Base-by-base conservation (phyloP, 1,140 invertebrate genomes). In the Oncopeltus fasciatus region DNA sequence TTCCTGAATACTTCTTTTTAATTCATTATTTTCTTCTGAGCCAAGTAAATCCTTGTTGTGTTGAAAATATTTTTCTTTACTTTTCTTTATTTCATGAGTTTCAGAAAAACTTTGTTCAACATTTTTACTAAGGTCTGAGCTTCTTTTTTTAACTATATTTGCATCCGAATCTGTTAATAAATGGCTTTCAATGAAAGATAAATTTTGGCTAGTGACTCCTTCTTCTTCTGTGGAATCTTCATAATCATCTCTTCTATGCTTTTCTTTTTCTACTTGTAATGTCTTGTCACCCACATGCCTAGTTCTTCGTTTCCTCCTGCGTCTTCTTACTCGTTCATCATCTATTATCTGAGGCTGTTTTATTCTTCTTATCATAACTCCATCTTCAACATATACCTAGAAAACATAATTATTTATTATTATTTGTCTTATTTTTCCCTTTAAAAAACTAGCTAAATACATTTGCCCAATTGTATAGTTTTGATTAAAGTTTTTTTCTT, bases 281-380 rank as follows among this genome's bases (percentile, higher is more conserved):
- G 66, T 60, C 70, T 71, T 62, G 71, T 73, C 65, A 62, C 70
- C 47, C 67, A 68, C 60, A 70, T 72, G 27, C 59, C 59, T 64
- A 33, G 46, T n/a, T 60, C 62, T 62, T 43, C 56, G 57, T 64
- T 64, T 64, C 31, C 63, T 58, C 20, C 51, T 38, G 2, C 53
- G 24, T 18, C 60, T 44, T 61, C 56, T 56, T 9, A 60, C 26
- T 29, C 51, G 38, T 29, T 57, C 60, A 26, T 57, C 59, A 24
- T 64, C 60, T 44, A 57, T 62, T 51, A 18, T 51, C 33, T 38
- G 26, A 16, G 38, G 28, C 46, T 51, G 49, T 53, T 56, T 47
- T 26, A 62, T 38, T 27, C 60, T 57, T 24, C 60, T 53, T 29
- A 64, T 64, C 43, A 57, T 58, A 14, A 66, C 31, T 24, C 65